phyloP scores from a whole-genome alignment of 1,140 invertebrate species.

The Drosophila jambulina region DNA sequence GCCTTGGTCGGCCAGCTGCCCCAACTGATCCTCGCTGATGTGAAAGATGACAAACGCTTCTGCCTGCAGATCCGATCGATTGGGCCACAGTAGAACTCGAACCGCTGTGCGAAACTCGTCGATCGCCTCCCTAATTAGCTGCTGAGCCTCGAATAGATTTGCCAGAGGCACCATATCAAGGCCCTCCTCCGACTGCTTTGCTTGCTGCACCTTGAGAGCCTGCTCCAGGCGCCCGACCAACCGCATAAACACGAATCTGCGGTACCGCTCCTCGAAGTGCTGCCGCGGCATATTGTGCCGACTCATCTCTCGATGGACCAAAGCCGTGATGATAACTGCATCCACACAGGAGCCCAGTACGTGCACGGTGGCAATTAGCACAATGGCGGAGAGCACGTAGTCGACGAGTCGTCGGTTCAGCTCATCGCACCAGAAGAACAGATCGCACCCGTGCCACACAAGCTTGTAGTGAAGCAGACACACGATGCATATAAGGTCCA shows the following conservation, averaged over 20 bases:
- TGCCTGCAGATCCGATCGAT: slow-evolving; percentile 43
- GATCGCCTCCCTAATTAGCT: slow-evolving; percentile 54
- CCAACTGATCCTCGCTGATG: slow-evolving; percentile 48
- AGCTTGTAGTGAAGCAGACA: slow-evolving; percentile 49
- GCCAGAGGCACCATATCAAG: background rate
- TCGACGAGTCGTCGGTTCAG: slow-evolving; percentile 14
- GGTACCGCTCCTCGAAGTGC: slow-evolving; percentile 55
- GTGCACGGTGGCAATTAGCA: slow-evolving; percentile 29
- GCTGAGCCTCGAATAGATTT: slow-evolving; percentile 29
- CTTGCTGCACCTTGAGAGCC: slow-evolving; percentile 51
- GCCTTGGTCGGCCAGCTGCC: slow-evolving; percentile 20
- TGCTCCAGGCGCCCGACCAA: slow-evolving; percentile 57
- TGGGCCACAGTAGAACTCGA: slow-evolving; percentile 55
- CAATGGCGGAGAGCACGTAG: slow-evolving; percentile 40
- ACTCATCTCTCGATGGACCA: slow-evolving; percentile 37
- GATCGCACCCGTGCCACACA: slow-evolving; percentile 37
- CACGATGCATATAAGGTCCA: slow-evolving; percentile 43
- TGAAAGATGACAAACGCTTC: slow-evolving; percentile 59
- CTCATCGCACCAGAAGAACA: slow-evolving; percentile 56
- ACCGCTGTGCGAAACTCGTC: slow-evolving; percentile 58
- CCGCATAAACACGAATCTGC: slow-evolving; percentile 63
- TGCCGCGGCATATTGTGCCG: slow-evolving; percentile 33
- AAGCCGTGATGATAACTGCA: slow-evolving; percentile 20
- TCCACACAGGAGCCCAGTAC: slow-evolving; percentile 51
- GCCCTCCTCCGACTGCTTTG: slow-evolving; percentile 2